phyloP scores from a whole-genome alignment of 2,113 vertebrate genomes.

The Alectura lathami region DNA sequence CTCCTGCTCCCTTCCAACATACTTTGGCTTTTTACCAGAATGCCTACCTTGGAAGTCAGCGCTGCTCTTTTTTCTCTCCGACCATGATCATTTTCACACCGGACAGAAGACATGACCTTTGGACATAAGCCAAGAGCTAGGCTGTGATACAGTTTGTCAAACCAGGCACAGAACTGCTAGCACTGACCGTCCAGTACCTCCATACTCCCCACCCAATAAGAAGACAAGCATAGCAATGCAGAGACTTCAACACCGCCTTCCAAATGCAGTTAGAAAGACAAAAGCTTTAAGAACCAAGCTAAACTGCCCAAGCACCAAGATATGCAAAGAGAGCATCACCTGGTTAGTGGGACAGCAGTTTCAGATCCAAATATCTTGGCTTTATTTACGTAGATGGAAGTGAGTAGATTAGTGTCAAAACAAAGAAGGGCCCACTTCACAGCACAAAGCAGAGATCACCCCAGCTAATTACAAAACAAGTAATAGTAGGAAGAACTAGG shows the following conservation, averaged over 20 bases:
- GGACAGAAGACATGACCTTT: background rate
- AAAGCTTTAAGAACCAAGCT: background rate
- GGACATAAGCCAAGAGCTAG: background rate
- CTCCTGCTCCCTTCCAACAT: slow-evolving; percentile 47
- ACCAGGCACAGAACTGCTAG: background rate
- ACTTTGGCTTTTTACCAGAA: slow-evolving; percentile 26
- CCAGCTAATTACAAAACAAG: slow-evolving; percentile 52
- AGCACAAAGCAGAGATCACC: slow-evolving; percentile 63
- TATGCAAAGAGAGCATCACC: slow-evolving; percentile 1
- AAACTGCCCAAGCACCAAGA: background rate
- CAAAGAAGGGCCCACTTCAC: slow-evolving; percentile 50
- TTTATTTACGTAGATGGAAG: slow-evolving; percentile 41
- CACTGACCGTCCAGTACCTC: background rate
- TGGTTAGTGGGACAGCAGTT: background rate
- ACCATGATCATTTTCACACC: background rate
- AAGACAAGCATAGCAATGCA: slow-evolving; percentile 27
- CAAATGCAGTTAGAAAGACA: slow-evolving; percentile 44
- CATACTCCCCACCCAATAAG: slow-evolving; percentile 1
- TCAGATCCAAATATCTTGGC: slow-evolving; percentile 12
- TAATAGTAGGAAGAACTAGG: slow-evolving; percentile 36
- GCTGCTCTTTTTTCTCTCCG: background rate
- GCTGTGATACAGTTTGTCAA: background rate
- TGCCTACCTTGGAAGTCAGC: background rate
- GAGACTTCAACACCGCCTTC: slow-evolving; percentile 25
- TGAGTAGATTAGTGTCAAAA: slow-evolving; percentile 21